Evolutionary conservation across 2,113 vertebrate genomes (phyloP), one percentile per base, ranked within the genome.

Genomic region (Lanius ludovicianus): DNA sequence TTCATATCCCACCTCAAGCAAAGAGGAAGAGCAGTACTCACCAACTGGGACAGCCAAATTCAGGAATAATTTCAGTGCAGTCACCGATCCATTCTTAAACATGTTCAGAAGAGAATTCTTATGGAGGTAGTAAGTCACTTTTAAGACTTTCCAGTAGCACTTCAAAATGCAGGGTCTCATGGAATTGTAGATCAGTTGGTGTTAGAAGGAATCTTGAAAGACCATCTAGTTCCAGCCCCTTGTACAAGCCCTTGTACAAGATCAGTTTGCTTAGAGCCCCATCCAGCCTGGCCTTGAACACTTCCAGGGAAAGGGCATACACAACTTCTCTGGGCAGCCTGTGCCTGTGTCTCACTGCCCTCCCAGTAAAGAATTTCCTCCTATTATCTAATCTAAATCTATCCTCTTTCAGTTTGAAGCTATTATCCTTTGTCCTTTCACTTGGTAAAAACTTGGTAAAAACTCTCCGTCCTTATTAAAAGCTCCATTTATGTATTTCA

Each of bases 141-240:
- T 33, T 69, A 2, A 3, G 16, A 35, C 5, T 59, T 82, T 35
- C 20, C 35, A 55, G 23, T 21, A n/a, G 8, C 28, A 27, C 13
- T 52, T 87, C 28, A 42, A 83, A 79, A 35, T 64, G 76, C 20
- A 63, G 53, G 53, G 20, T 46, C 37, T 60, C 6, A 7, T 25
- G 20, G 47, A n/a, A 21, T 10, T 24, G n/a, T 50, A 39, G 37
- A 33, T 39, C 15, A 27, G 42, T 53, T 30, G 46, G 20, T 11
- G 11, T 46, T 18, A 42, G 30, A 79, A 84, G 15, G 35, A 47
- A 35, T 11, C 4, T 33, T n/a, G 37, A 9, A 16, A 33, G 19
- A 0, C 1, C 5, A 2, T 5, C 30, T 8, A 20, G 10, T 39
- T 52, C 19, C 46, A 67, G 3, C 4, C 1, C 13, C 2, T 28